phyloP scores from a whole-genome alignment of 2,888 invertebrate species.

The Xestia sexstrigata region DNA sequence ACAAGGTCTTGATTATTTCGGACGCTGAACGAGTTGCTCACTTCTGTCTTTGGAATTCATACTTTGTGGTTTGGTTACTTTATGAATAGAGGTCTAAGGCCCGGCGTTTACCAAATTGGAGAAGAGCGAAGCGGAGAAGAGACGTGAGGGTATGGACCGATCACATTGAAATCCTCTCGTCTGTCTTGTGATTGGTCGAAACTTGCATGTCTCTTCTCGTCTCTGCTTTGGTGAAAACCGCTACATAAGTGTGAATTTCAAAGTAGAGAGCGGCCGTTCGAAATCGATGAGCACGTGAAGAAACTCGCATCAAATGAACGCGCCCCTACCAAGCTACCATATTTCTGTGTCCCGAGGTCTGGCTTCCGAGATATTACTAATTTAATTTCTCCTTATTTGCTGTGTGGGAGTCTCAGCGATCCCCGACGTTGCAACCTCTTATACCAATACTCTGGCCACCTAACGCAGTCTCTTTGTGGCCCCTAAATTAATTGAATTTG shows the following conservation, averaged over 20 bases:
- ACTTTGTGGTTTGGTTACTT: neutral
- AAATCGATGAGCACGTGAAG: neutral
- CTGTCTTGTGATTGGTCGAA: too few relatives aligned
- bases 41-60: neutral
- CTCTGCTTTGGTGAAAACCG: neutral
- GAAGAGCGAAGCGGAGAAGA: neutral
- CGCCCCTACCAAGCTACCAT: neutral
- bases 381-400: slow-evolving; percentile 40
- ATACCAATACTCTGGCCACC: neutral
- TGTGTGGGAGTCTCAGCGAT: slow-evolving; percentile 11
- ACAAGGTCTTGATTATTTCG: neutral
- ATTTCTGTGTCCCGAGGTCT: slow-evolving; percentile 3
- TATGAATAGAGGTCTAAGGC: neutral
- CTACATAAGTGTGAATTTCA: neutral
- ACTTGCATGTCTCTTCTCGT: neutral
- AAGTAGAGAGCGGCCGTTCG: neutral
- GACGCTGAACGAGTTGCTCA: neutral
- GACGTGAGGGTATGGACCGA: neutral
- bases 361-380: slow-evolving; percentile 18
- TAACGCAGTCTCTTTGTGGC: slow-evolving; percentile 32
- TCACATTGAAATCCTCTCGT: neutral
- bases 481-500: slow-evolving; percentile 40
- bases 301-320: neutral
- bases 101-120: neutral
- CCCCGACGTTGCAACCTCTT: slow-evolving; percentile 3